Conservation (phyloP, 2,888 invertebrate genomes). For the Tenthredo distinguenda region DNA sequence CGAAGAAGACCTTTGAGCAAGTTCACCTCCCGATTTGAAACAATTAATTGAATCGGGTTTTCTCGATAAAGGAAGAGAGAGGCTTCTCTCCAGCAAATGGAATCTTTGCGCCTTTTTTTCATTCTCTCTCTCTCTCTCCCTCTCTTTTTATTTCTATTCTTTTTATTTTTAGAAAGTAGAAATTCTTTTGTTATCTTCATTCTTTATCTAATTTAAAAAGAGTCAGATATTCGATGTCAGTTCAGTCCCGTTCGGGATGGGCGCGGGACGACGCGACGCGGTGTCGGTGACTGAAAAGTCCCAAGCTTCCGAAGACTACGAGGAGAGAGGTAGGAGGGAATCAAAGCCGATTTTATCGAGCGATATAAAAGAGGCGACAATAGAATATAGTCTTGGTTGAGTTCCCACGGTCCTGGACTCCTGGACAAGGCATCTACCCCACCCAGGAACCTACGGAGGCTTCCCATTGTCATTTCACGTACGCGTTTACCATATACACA, state of each 20-base stretch:
- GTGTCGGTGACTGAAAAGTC: constrained; percentile 11
- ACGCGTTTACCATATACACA: constrained; percentile 60
- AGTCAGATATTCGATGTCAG: constrained; percentile 23
- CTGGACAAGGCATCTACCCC: constrained; percentile 46
- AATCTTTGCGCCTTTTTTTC: not conserved
- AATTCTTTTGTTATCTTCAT: constrained; percentile 35
- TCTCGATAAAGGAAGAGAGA: not conserved
- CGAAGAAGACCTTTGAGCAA: not conserved
- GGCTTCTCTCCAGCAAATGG: constrained; percentile 51
- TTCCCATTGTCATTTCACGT: constrained; percentile 69
- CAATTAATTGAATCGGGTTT: constrained; percentile 29
- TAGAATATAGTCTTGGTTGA: constrained; percentile 48
- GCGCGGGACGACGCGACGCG: not conserved
- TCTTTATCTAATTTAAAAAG: constrained; percentile 22
- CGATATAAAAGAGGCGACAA: constrained; percentile 42
- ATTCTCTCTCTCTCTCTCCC: constrained; percentile 12
- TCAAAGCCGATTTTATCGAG: constrained; percentile 49
- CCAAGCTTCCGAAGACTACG: constrained; percentile 18
- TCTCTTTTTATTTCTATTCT: constrained; percentile 29
- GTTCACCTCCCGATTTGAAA: constrained; percentile 20
- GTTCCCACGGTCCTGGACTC: constrained; percentile 49
- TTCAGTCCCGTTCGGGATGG: not conserved
- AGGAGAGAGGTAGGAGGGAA: constrained; percentile 29
- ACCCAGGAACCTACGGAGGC: constrained; percentile 56
- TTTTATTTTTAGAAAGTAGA: constrained; percentile 40